Evolutionary conservation across 2,797 vertebrate species (phyloP).

Genomic region (Onychomys torridus): DNA sequence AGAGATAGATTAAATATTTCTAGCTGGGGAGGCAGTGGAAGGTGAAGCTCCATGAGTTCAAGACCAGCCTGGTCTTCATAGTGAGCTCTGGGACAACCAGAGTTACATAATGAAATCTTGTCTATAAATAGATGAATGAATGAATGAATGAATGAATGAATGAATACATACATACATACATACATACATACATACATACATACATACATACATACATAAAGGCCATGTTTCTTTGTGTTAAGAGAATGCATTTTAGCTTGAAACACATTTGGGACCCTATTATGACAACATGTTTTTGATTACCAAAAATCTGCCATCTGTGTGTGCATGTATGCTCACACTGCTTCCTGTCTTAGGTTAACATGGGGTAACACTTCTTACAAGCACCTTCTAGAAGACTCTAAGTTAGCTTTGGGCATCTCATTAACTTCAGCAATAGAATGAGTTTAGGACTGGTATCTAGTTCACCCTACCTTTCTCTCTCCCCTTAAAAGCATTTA

Average conservation of each 20-base stretch:
- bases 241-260: conserved; percentile 11
- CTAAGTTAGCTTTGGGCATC: background rate
- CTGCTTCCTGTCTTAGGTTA: background rate
- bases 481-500: background rate
- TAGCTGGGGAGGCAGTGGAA: background rate
- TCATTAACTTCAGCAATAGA: background rate
- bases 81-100: background rate
- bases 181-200: background rate
- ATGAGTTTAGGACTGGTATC: background rate
- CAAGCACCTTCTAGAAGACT: background rate
- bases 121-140: background rate
- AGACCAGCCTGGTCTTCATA: background rate
- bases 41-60: background rate
- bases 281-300: background rate
- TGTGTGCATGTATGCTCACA: background rate
- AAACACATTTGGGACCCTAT: background rate
- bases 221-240: background rate
- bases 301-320: background rate
- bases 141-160: background rate
- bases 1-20: background rate
- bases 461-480: background rate
- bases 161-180: background rate
- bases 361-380: background rate
- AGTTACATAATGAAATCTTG: background rate
- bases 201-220: background rate